These are phyloP conservation scores for Trichomycterus rosablanca DNA, from an alignment of 2,113 vertebrate species.

Conservation along the genomic window DNA sequence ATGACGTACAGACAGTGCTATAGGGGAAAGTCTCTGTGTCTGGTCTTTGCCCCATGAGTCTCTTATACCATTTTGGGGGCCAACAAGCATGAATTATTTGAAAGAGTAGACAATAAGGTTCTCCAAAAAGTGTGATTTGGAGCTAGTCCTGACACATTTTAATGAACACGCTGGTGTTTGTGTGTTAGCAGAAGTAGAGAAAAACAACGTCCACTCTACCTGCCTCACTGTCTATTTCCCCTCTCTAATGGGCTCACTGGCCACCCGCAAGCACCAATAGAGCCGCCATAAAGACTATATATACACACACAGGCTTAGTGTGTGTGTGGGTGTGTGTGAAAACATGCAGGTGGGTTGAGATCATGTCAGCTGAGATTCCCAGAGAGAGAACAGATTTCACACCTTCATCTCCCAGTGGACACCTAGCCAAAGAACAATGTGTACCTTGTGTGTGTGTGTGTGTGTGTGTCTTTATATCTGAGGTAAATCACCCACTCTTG, in stretches of 20 bases:
- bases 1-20: no score
- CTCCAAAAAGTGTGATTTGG: no score
- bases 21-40: no score
- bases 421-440: not conserved
- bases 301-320: not conserved
- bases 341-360: not conserved
- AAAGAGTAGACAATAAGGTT: no score
- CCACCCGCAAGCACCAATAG: not conserved
- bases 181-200: no score
- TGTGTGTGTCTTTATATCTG: slow-evolving; percentile 2
- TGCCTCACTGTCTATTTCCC: not conserved
- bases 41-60: no score
- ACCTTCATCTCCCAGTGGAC: slow-evolving; percentile 16
- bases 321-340: slow-evolving; percentile 10
- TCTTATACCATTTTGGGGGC: no score
- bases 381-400: slow-evolving; percentile 16
- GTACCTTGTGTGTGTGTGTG: slow-evolving; percentile 15
- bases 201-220: no score
- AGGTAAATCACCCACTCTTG: slow-evolving; percentile 12
- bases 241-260: not conserved
- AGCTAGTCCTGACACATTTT: no score
- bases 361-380: slow-evolving; percentile 2
- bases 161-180: no score
- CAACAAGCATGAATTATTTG: no score
- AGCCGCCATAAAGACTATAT: not conserved